Base-by-base conservation (phyloP, 2,888 invertebrate genomes). In the Acanthosoma haemorrhoidale region DNA sequence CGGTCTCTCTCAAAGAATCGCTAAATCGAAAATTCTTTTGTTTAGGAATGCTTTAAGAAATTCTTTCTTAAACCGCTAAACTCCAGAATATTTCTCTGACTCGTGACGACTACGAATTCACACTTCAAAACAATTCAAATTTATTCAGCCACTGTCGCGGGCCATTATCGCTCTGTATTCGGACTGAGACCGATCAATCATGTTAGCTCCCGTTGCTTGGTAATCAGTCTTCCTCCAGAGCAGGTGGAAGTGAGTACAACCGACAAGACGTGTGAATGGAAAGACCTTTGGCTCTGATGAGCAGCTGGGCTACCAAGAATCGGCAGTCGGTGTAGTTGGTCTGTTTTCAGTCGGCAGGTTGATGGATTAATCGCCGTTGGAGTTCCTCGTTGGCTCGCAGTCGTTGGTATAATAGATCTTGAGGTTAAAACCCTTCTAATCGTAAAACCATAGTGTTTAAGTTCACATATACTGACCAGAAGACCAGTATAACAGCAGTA, bases 211-310 rank as follows among this genome's bases (percentile, higher is more conserved):
- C 13, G 51, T 51, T 51, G 13, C 25, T 21, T 25, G 13, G 25
- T n/a, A 21, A 25, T 51, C 25, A 21, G 51, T 51, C 51, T 51
- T 51, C 51, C n/a, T 51, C 51, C 4, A 25, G 11, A 43, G 13
- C 25, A 25, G 25, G 21, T 51, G 25, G 25, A 25, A 51, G 25
- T 5, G 11, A 51, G 21, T 2, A 21, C n/a, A n/a, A n/a, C n/a
- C n/a, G n/a, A n/a, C n/a, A n/a, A 25, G 51, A 51, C 51, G 25
- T 51, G 51, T 51, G 51, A 51, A 51, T 51, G n/a, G 51, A 51
- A 6, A 6, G 51, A 51, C 51, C 51, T 51, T 51, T 25, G 25
- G 25, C 9, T 13, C 21, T n/a, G 51, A 43, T 9, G 21, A 11
- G 43, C 13, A 21, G 43, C n/a, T n/a, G n/a, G n/a, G n/a, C 11